Percentiles rank a stretch among this genome's conserved stretches.
phyloP scores from a whole-genome alignment of 2,113 vertebrate species.

The Thunnus thynnus region DNA sequence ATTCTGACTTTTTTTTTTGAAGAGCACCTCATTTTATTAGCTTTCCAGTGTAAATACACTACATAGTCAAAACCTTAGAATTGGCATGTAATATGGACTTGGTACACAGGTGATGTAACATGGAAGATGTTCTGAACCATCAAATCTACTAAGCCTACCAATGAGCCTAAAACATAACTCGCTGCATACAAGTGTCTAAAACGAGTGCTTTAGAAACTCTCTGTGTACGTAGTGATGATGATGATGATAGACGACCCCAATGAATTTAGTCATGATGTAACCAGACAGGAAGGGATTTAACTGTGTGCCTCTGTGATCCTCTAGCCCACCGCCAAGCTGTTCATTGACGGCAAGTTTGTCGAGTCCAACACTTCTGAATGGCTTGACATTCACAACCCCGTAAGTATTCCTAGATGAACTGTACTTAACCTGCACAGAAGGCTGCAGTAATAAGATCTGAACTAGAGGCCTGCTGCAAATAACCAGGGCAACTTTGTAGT shows the following conservation, averaged over 20 bases:
- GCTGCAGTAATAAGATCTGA: slow-evolving; percentile 20
- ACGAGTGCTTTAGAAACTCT: not conserved
- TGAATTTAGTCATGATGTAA: slow-evolving; percentile 26
- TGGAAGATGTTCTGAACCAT: not conserved
- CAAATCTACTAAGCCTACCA: too few relatives aligned
- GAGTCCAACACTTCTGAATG: slow-evolving; percentile 96
- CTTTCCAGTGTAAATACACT: too few relatives aligned
- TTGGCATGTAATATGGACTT: too few relatives aligned
- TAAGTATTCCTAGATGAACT: slow-evolving; percentile 83
- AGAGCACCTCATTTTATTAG: too few relatives aligned
- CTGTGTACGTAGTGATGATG: slow-evolving; percentile 2
- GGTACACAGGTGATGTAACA: not conserved
- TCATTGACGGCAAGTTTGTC: slow-evolving; percentile 97
- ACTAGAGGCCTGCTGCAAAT: slow-evolving; percentile 9
- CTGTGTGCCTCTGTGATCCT: slow-evolving; percentile 51
- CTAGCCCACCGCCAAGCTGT: slow-evolving; percentile 95
- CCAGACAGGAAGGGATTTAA: slow-evolving; percentile 28
- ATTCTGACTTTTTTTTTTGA: too few relatives aligned
- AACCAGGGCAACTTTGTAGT: not conserved
- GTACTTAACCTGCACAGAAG: slow-evolving; percentile 2
- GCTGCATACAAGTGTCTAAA: not conserved
- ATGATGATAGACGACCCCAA: slow-evolving; percentile 11
- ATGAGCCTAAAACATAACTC: not conserved
- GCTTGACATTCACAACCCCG: slow-evolving; percentile 96
- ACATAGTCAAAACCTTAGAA: too few relatives aligned